Percentiles rank a stretch among this genome's conserved stretches.
phyloP scores from a whole-genome alignment of 2,113 vertebrate species.

The Malurus elegans region DNA sequence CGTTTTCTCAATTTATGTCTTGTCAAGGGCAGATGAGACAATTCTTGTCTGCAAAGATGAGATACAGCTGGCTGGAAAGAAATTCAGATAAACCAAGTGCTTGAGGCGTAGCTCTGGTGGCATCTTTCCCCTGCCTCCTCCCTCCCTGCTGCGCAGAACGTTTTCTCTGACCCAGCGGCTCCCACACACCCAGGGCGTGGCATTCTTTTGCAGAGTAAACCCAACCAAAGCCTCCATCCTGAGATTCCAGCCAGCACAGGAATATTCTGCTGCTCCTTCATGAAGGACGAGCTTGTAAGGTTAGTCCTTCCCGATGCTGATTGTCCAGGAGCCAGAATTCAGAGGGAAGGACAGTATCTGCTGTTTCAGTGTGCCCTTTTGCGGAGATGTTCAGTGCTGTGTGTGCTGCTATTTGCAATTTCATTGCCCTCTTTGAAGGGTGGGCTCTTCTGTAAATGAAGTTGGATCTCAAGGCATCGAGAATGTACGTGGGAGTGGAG shows the following conservation, averaged over 20 bases:
- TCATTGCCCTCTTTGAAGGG: not conserved
- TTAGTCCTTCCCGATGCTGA: not conserved
- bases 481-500: not conserved
- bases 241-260: not conserved
- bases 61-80: not conserved
- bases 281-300: not conserved
- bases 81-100: not conserved
- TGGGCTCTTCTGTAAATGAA: not conserved
- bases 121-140: not conserved
- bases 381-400: not conserved
- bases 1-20: conserved; percentile 3
- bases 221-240: not conserved
- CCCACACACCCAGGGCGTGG: not conserved
- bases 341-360: not conserved
- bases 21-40: not conserved
- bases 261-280: not conserved
- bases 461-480: not conserved
- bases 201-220: not conserved
- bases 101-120: not conserved
- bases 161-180: not conserved
- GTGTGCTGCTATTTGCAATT: not conserved
- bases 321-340: not conserved
- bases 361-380: not conserved
- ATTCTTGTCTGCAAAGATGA: not conserved
- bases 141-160: not conserved